These are phyloP conservation scores for Falco concolor DNA, from an alignment of 2,797 vertebrate species.

Conservation along the genomic window DNA sequence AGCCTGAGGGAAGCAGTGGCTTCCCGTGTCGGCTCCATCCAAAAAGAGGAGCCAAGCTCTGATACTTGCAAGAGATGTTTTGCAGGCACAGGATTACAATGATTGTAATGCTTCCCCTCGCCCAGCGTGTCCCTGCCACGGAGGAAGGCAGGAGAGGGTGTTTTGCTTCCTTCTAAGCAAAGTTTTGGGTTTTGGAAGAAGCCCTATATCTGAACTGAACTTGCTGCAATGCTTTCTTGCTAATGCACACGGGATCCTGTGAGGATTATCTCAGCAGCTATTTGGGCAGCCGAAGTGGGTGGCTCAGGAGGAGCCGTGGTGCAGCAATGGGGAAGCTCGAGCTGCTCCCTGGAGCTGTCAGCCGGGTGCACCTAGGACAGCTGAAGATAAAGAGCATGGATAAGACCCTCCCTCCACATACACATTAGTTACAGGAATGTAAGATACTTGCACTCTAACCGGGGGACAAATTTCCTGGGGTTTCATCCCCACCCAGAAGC, in stretches of 20 bases:
- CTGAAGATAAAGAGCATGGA: rapidly evolving
- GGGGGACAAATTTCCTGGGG: background rate
- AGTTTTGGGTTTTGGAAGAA: background rate
- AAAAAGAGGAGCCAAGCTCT: background rate
- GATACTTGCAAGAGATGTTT: background rate
- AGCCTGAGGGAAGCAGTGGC: background rate
- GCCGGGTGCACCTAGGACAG: background rate
- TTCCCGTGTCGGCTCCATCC: background rate
- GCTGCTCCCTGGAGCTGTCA: background rate
- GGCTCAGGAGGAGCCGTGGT: background rate
- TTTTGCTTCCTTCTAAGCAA: background rate
- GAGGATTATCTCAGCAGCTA: background rate
- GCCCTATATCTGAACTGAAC: background rate
- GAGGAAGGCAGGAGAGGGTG: background rate
- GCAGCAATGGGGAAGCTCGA: background rate
- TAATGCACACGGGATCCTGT: rapidly evolving
- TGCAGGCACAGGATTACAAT: background rate
- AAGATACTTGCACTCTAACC: background rate
- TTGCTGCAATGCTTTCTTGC: background rate
- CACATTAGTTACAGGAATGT: background rate
- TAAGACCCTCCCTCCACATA: background rate
- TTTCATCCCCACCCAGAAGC: conserved; percentile 20
- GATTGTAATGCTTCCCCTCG: background rate
- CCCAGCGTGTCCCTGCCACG: background rate
- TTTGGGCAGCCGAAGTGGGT: background rate